Evolutionary conservation across 2,797 vertebrate species (phyloP), one percentile per base, ranked within the genome.

Genomic region (Diplodus puntazzo): DNA sequence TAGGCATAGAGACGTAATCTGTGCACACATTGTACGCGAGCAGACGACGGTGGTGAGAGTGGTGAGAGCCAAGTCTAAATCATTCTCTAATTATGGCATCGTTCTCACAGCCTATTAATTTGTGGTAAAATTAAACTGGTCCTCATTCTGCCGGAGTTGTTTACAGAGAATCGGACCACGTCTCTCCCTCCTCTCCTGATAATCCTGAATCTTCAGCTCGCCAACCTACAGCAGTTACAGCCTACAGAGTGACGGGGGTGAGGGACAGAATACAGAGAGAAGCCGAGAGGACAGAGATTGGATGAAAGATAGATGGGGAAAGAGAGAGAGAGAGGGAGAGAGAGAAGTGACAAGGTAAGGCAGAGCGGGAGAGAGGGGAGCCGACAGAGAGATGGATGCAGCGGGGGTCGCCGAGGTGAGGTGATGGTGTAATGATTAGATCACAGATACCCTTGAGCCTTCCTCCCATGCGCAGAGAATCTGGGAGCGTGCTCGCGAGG

Each of bases 381-480:
- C 75, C 75, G 90, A 92, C 88, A 90, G 86, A 80, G 88, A 91
- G 93, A 92, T 92, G 93, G 91, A 93, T 93, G 91, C 84, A 77
- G 88, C 62, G 54, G 66, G 34, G 89, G 92, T 90, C 87, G 80
- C 69, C 0, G 84, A 87, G 92, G 92, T 94, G 92, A 93, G 90
- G 90, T 87, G 92, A 91, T 90, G 88, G 81, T 94, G 91, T 92
- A 90, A 92, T 94, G 93, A 95, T 95, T 93, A 94, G 94, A 94
- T 94, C 91, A 91, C 88, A 81, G 91, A 92, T 91, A 93, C 90
- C 92, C 93, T 90, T 91, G 92, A 93, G 92, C 83, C 89, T 88
- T 80, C 86, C 77, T 68, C 77, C 75, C 45, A 20, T 84, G 42
- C 77, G 72, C 74, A 69, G 68, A 53, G 52, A 66, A 59, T 76